Percentiles rank a stretch among this genome's conserved stretches.
Conservation (phyloP, 2,888 invertebrate genomes). For the Meghimatium bilineatum region DNA sequence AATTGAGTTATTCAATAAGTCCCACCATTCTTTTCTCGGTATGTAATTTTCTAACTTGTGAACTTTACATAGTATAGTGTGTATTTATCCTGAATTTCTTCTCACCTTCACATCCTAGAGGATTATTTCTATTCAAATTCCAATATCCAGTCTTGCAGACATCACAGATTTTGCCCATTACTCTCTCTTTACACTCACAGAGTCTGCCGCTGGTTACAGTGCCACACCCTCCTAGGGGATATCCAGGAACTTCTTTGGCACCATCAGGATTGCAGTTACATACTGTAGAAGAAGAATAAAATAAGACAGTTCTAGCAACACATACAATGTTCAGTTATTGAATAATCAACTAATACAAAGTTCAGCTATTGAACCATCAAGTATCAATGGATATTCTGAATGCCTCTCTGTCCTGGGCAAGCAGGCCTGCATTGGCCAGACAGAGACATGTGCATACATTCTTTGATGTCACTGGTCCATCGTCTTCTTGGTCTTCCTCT, state of each 20-base stretch:
- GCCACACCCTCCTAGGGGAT: conserved; percentile 79
- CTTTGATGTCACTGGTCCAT: too few relatives aligned
- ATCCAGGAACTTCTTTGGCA: conserved; percentile 87
- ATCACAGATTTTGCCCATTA: conserved; percentile 95
- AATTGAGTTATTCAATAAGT: too few relatives aligned
- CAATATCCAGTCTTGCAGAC: conserved; percentile 94
- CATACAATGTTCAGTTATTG: not conserved
- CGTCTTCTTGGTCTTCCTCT: too few relatives aligned
- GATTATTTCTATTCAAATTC: conserved; percentile 92
- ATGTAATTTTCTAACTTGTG: too few relatives aligned
- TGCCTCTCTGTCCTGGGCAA: too few relatives aligned
- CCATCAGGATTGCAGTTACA: conserved; percentile 99
- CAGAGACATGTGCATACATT: too few relatives aligned
- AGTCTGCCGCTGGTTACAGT: conserved; percentile 88
- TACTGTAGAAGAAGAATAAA: conserved; percentile 59
- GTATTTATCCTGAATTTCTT: not conserved
- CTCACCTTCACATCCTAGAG: conserved; percentile 91
- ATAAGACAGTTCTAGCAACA: not conserved
- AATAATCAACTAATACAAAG: not conserved
- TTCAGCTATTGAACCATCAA: not conserved
- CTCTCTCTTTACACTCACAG: conserved; percentile 95
- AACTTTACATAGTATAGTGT: too few relatives aligned
- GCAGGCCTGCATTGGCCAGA: too few relatives aligned
- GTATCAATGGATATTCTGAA: not conserved
- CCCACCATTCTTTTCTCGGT: too few relatives aligned